Percentiles rank a stretch among this genome's conserved stretches.
These are phyloP conservation scores for Venustoraphidia nigricollis DNA, from an alignment of 2,888 invertebrate species.

Conservation along the genomic window DNA sequence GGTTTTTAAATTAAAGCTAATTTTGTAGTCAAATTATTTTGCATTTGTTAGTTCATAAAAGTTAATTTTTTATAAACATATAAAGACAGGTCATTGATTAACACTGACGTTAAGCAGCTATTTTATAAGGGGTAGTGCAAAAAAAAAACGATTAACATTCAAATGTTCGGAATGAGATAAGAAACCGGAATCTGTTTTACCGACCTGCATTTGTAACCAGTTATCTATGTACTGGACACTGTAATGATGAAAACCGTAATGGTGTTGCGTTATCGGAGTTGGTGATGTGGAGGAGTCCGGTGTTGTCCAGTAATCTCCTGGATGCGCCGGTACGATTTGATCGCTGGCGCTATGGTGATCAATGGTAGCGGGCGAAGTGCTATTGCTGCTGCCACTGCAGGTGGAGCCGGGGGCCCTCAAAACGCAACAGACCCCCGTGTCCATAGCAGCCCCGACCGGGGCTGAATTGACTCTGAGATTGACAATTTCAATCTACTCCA, in stretches of 20 bases:
- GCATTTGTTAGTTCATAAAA: too few relatives aligned
- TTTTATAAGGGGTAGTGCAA: too few relatives aligned
- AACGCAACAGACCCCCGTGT: conserved; percentile 27
- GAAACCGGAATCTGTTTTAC: not conserved
- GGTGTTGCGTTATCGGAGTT: not conserved
- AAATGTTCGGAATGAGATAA: too few relatives aligned
- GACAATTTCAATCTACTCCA: too few relatives aligned
- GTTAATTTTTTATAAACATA: too few relatives aligned
- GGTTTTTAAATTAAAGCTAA: too few relatives aligned
- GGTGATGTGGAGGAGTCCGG: conserved; percentile 26
- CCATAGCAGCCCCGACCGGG: conserved; percentile 22
- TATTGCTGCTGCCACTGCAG: conserved; percentile 15
- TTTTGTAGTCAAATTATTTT: too few relatives aligned
- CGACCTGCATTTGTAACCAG: conserved; percentile 6
- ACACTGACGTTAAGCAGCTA: too few relatives aligned
- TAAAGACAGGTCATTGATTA: too few relatives aligned
- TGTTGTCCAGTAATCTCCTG: conserved; percentile 29
- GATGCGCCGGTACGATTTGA: conserved; percentile 25
- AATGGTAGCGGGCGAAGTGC: conserved; percentile 19
- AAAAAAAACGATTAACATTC: too few relatives aligned
- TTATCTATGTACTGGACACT: conserved; percentile 2
- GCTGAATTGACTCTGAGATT: too few relatives aligned
- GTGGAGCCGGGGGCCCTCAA: conserved; percentile 19
- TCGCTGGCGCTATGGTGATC: conserved; percentile 21
- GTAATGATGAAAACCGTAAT: too few relatives aligned